A percentile compares a stretch with the other conserved stretches of the same genome.
Conservation (phyloP, 2,888 invertebrate species). For the Drosophila nigritarsus region DNA sequence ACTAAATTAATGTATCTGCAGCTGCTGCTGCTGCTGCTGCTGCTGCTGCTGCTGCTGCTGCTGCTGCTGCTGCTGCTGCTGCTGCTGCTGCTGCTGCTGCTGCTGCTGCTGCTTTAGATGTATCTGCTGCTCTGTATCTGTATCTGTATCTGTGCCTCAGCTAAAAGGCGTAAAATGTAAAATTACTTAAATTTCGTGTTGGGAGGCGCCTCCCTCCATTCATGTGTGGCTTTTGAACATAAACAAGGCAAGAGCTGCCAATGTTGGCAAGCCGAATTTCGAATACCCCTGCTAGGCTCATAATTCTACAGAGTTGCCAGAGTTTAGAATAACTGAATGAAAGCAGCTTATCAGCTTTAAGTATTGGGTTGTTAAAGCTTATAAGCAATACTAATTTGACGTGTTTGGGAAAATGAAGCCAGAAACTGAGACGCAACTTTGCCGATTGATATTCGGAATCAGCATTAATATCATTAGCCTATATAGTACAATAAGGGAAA, state of each 20-base stretch:
- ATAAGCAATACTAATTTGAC: no score
- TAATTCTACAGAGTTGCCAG: neutral
- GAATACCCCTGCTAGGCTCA: conserved; percentile 16
- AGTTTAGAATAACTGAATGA: neutral
- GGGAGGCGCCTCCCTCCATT: conserved; percentile 1
- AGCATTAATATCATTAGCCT: no score
- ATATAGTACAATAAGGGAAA: no score
- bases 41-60: neutral
- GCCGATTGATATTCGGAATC: no score
- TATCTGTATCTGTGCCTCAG: conserved; percentile 22
- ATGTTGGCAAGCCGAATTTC: neutral
- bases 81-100: conserved; percentile 19
- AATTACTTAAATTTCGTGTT: conserved; percentile 48
- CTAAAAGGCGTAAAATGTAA: conserved; percentile 57
- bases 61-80: no score
- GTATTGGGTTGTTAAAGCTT: no score
- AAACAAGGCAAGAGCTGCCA: conserved; percentile 8
- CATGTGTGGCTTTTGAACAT: conserved; percentile 49
- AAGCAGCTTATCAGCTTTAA: neutral
- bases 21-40: conserved; percentile 12
- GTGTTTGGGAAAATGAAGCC: no score
- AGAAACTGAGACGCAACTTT: fast-evolving
- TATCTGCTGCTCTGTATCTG: conserved; percentile 9
- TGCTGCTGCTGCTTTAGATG: no score
- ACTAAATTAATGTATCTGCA: conserved; percentile 44